Percentiles rank a stretch among this genome's conserved stretches.
These are phyloP conservation scores for Alauda arvensis DNA, from an alignment of 2,797 vertebrate species.

Conservation along the genomic window DNA sequence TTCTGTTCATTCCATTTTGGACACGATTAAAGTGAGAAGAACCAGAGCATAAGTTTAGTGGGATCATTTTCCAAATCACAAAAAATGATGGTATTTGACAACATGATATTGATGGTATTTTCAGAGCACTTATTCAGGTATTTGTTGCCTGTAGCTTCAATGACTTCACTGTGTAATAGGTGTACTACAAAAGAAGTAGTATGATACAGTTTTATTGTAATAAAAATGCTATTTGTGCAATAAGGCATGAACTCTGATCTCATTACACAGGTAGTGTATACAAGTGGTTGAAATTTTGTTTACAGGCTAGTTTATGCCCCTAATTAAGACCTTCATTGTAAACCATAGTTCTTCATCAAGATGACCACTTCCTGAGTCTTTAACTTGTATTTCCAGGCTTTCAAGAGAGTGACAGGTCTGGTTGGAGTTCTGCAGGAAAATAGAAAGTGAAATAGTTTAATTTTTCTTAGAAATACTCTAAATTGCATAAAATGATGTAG, in stretches of 20 bases:
- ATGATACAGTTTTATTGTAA: neutral
- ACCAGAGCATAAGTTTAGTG: neutral
- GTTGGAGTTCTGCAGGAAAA: neutral
- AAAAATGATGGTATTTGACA: neutral
- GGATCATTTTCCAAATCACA: neutral
- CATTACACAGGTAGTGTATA: neutral
- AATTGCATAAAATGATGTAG: neutral
- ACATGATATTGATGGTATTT: neutral
- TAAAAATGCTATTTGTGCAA: constrained; percentile 8
- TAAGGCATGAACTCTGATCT: neutral
- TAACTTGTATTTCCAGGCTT: neutral
- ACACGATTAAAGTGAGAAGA: neutral
- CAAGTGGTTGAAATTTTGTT: neutral
- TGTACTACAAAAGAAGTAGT: neutral
- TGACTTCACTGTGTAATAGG: neutral
- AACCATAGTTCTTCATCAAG: neutral
- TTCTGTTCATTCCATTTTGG: neutral
- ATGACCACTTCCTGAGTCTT: neutral
- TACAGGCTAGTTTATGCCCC: neutral
- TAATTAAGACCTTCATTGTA: neutral
- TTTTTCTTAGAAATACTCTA: neutral
- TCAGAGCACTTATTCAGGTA: neutral
- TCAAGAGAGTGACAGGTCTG: neutral
- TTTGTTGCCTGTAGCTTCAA: neutral
- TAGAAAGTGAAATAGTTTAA: neutral